Percentiles rank a stretch among this genome's conserved stretches.
phyloP scores from a whole-genome alignment of 2,888 invertebrate species.

The Eucera pruinosa region DNA sequence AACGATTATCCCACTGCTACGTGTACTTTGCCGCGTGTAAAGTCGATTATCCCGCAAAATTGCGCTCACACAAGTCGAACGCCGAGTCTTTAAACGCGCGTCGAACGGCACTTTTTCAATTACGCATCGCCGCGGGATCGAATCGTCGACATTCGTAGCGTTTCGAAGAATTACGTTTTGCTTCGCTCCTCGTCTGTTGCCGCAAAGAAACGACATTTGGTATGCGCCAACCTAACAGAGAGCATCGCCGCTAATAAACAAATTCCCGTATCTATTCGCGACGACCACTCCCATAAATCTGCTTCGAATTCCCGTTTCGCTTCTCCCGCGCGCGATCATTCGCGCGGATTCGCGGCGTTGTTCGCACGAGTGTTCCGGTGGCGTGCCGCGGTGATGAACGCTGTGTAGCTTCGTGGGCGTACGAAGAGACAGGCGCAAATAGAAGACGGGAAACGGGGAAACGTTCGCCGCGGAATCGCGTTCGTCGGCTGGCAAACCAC shows the following conservation, averaged over 20 bases:
- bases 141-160: constrained; percentile 2
- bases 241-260: too few species aligned
- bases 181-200: neutral
- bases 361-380: constrained; percentile 8
- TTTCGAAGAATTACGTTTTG: too few species aligned
- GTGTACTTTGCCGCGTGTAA: neutral
- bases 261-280: too few species aligned
- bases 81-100: neutral
- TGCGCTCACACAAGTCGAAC: neutral
- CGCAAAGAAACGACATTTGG: too few species aligned
- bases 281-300: too few species aligned
- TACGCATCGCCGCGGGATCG: neutral
- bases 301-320: too few species aligned
- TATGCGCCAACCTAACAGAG: too few species aligned
- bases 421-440: neutral
- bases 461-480: constrained; percentile 41
- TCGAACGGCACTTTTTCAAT: neutral
- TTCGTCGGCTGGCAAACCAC: constrained; percentile 29
- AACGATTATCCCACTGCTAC: neutral
- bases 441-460: constrained; percentile 41
- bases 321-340: too few species aligned
- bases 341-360: neutral
- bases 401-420: constrained; percentile 29
- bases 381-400: neutral
- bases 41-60: constrained; percentile 3